Percentiles rank a stretch among this genome's conserved stretches.
phyloP scores from a whole-genome alignment of 2,113 vertebrate species.

The Myotis davidii region DNA sequence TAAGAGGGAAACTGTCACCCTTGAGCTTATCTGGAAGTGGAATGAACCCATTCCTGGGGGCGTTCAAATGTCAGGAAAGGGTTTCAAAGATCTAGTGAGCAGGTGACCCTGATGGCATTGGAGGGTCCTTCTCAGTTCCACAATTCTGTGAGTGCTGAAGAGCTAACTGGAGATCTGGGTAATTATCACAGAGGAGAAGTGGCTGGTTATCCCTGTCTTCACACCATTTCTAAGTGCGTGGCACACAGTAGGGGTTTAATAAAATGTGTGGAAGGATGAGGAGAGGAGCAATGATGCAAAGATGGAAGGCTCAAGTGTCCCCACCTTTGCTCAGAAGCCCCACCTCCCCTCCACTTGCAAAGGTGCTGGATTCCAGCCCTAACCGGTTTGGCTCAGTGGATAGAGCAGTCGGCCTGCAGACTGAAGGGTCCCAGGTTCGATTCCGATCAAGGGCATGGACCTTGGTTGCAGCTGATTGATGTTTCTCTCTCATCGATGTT shows the following conservation, averaged over 20 bases:
- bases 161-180: not conserved
- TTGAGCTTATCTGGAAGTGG: not conserved
- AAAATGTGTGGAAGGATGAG: not conserved
- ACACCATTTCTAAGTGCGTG: not conserved
- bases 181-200: not conserved
- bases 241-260: not conserved
- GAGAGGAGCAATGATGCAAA: not conserved
- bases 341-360: not conserved
- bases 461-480: too few relatives aligned
- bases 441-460: too few relatives aligned
- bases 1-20: not conserved
- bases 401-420: too few relatives aligned
- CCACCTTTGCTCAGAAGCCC: not conserved
- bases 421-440: too few relatives aligned
- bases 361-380: conserved; percentile 8
- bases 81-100: not conserved
- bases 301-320: not conserved
- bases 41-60: not conserved
- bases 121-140: not conserved
- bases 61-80: not conserved
- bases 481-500: too few relatives aligned
- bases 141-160: not conserved
- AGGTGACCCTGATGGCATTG: not conserved
- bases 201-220: not conserved
- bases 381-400: too few relatives aligned